Evolutionary conservation across 2,797 vertebrate genomes (phyloP), one percentile per base, ranked within the genome.

Genomic region (Danio aesculapii): DNA sequence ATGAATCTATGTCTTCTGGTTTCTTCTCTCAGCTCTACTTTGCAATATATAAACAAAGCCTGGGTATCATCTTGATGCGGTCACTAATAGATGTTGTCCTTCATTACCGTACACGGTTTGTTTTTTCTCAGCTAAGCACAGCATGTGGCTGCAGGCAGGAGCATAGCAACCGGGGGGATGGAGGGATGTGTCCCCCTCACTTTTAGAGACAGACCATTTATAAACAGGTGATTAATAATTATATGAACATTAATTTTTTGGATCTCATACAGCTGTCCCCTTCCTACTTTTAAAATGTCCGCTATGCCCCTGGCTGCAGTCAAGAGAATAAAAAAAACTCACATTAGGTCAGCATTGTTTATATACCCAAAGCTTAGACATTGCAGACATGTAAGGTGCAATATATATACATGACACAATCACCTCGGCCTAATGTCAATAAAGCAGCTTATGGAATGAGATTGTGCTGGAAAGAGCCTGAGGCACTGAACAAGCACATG

Each of bases 41-140:
- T 89, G 87, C 84, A 90, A 91, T 90, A 90, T 92, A 90, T 90
- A 92, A 92, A 90, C 90, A 90, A 89, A 89, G 75, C 75, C 80
- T 78, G 6, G 82, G 88, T 92, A 90, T 93, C 86, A 84, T 82
- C n/a, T 39, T 66, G 76, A 86, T 85, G 53, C 52, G 85, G 77
- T 68, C 82, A 81, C 84, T 87, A 86, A 93, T 90, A 91, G 74
- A 53, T 41, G 75, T 75, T 82, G 70, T 88, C 70, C 87, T 91
- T 86, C 88, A 91, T 91, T 92, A 86, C 84, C 87, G 83, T 86
- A 84, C 82, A 77, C 85, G 1, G 30, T 30, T 30, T 30, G 30
- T 30, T 30, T 87, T 8, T 55, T 87, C n/a, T 86, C 86, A 83
- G 88, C 88, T 88, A 91, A 92, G 92, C 89, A 88, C 75, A 72